These are phyloP conservation scores for Lepus europaeus DNA, from an alignment of 2,113 vertebrate genomes.

Conservation along the genomic window DNA sequence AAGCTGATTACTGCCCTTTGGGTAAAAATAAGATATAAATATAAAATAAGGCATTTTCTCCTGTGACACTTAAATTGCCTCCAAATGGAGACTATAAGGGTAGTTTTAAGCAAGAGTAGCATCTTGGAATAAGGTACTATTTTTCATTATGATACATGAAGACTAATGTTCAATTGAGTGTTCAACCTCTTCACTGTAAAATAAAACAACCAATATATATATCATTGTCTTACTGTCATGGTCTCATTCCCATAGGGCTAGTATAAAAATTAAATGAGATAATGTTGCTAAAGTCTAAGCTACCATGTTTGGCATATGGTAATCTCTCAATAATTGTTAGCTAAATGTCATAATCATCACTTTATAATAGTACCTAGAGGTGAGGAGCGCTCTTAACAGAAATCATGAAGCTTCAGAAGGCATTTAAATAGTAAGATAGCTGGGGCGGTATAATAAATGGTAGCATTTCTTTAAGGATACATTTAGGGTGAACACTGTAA, in stretches of 20 bases:
- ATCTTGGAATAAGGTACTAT: constrained; percentile 27
- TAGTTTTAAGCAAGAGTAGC: constrained; percentile 47
- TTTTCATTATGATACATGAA: constrained; percentile 50
- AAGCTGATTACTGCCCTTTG: constrained; percentile 46
- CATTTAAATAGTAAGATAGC: constrained; percentile 42
- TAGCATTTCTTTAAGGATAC: constrained; percentile 63
- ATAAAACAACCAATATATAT: neutral
- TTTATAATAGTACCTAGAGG: constrained; percentile 9
- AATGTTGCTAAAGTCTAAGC: neutral
- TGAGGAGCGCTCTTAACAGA: constrained; percentile 42
- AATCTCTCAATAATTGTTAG: constrained; percentile 31
- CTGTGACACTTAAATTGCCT: constrained; percentile 9
- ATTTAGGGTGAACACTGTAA: constrained; percentile 28
- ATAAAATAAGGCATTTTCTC: constrained; percentile 61
- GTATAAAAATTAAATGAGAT: constrained; percentile 22
- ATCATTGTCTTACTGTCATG: neutral
- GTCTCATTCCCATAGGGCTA: neutral
- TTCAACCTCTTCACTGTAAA: constrained; percentile 51
- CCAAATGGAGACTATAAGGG: constrained; percentile 37
- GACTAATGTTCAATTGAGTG: constrained; percentile 24
- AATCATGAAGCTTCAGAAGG: constrained; percentile 49
- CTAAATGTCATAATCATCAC: neutral
- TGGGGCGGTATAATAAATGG: constrained; percentile 43
- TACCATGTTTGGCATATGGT: neutral
- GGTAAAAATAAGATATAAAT: constrained; percentile 51